Evolutionary conservation across 92 coral and sea anemone species (phyloP).

Genomic region (Anthopleura xanthogrammica): DNA sequence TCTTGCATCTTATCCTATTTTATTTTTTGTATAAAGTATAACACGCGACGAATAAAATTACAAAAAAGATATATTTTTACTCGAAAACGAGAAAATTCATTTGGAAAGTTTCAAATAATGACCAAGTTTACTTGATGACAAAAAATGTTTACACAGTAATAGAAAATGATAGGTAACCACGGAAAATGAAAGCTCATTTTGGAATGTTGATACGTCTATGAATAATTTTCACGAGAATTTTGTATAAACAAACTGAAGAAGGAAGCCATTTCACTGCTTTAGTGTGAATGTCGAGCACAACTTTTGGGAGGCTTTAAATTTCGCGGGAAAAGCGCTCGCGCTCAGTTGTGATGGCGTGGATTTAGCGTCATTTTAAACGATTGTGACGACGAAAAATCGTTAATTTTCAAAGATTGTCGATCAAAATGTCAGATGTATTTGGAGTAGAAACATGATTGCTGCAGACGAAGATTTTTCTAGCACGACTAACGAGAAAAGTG

Average conservation of each 20-base stretch:
- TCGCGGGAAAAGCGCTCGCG: slow-evolving; percentile 8
- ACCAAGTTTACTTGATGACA: background rate
- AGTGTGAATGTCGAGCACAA: background rate
- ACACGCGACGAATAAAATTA: no score
- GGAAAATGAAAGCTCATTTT: slow-evolving; percentile 7
- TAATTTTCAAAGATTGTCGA: slow-evolving; percentile 1
- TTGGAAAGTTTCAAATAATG: background rate
- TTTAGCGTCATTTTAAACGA: slow-evolving; percentile 6
- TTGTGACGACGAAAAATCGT: slow-evolving; percentile 30
- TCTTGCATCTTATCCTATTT: no score
- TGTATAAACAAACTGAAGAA: background rate
- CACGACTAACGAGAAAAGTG: background rate
- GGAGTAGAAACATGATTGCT: background rate
- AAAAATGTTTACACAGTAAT: background rate
- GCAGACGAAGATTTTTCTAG: background rate
- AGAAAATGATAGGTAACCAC: slow-evolving; percentile 17
- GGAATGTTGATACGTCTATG: slow-evolving; percentile 22
- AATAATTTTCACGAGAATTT: background rate
- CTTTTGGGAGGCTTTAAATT: background rate
- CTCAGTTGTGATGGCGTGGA: background rate
- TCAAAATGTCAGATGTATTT: background rate
- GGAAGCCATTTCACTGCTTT: slow-evolving; percentile 15
- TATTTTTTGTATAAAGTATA: no score
- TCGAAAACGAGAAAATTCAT: background rate
- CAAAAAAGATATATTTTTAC: background rate